These are phyloP conservation scores for Drosophila setifemur DNA, from an alignment of 1,140 invertebrate species.

Conservation along the genomic window DNA sequence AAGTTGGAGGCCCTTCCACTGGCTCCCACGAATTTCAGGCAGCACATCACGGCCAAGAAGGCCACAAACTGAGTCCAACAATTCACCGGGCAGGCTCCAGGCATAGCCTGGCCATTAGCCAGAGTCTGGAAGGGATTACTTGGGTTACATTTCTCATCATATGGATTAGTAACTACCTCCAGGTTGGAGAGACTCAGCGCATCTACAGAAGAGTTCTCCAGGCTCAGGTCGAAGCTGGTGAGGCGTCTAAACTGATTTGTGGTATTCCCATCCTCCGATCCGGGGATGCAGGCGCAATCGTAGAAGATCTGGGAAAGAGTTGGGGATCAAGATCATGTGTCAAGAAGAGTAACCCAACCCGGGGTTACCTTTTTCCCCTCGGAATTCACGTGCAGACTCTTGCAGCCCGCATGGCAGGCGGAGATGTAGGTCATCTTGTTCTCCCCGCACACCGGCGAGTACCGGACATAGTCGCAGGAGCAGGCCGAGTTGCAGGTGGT, in stretches of 20 bases:
- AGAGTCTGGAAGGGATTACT: constrained; percentile 11
- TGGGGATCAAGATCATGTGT: neutral
- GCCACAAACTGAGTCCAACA: constrained; percentile 87
- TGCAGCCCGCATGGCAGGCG: constrained; percentile 88
- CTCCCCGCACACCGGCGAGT: constrained; percentile 87
- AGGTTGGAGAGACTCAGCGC: constrained; percentile 4
- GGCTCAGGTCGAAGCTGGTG: constrained; percentile 46
- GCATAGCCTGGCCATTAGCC: constrained; percentile 83
- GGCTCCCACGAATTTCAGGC: constrained; percentile 87
- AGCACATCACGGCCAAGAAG: constrained; percentile 87
- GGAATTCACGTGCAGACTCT: constrained; percentile 64
- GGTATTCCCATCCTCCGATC: constrained; percentile 5
- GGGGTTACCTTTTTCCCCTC: constrained; percentile 82
- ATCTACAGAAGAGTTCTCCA: constrained; percentile 33
- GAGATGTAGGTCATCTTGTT: constrained; percentile 87
- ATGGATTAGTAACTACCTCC: constrained; percentile 30
- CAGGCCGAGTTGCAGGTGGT: constrained; percentile 86
- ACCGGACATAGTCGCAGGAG: constrained; percentile 87
- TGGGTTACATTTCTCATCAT: neutral
- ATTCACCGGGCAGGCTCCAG: constrained; percentile 87
- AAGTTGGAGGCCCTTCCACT: constrained; percentile 88
- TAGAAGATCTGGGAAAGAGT: constrained; percentile 79
- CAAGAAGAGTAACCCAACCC: no score
- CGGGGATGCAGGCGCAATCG: constrained; percentile 85
- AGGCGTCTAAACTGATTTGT: constrained; percentile 50